Base-by-base conservation (phyloP, 2,113 vertebrate genomes). In the Calyptommatus sinebrachiatus region DNA sequence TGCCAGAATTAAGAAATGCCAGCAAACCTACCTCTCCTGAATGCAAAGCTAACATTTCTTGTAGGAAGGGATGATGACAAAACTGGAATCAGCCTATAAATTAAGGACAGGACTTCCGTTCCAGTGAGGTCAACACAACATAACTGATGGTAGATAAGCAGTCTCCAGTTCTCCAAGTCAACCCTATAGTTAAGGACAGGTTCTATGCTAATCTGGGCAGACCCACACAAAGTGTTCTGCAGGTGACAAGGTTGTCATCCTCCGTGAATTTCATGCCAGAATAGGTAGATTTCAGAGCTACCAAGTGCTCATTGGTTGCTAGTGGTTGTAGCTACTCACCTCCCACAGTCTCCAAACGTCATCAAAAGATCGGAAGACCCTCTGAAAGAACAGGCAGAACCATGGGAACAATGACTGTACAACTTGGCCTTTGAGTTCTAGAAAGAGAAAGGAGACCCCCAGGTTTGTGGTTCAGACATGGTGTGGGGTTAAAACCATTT, bases 351-450 rank as follows among this genome's bases (percentile, higher is more conserved):
- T 85, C 89, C 91, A 91, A 78, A 91, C 74, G 0, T 91, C 78
- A 0, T 88, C 71, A 0, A 93, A 93, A 46, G 92, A 87, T 70
- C 88, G 88, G 81, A 91, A 92, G 53, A 83, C 83, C 0, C 3
- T 2, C 14, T 91, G 89, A 84, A 92, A 92, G 81, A 78, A 91
- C 76, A 91, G 83, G 61, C 85, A 91, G 89, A 91, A 89, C 87
- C 87, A 89, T 41, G 78, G 86, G 75, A 91, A 88, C 31, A 89
- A 81, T 0, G 73, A 85, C 57, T 84, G 85, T 35, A 88, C 83
- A 0, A 88, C 69, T 20, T 85, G 82, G 3, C 79, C 87, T 78
- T 90, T 90, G n/a, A 72, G 80, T 79, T 83, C 92, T 91, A 78
- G 63, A 57, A 77, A 80, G 74, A 78, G 35, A 65, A 78, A 90